Evolutionary conservation across 2,797 vertebrate species (phyloP).

Genomic region (Periparus ater): DNA sequence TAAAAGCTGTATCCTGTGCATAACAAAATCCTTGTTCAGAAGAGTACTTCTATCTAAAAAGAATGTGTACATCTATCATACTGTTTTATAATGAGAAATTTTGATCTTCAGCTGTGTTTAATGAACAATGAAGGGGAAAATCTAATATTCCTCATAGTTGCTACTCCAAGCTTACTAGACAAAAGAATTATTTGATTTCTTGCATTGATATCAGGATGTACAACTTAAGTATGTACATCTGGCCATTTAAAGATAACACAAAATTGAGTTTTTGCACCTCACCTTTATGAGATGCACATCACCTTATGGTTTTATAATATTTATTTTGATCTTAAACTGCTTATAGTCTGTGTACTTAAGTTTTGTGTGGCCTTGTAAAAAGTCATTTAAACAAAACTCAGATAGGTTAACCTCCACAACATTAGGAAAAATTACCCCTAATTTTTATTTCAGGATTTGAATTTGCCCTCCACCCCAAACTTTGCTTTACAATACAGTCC

Average conservation of each 20-base stretch:
- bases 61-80: background rate
- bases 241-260: background rate
- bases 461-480: accelerated
- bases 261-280: background rate
- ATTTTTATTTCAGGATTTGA: background rate
- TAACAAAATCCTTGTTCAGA: background rate
- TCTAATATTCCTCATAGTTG: background rate
- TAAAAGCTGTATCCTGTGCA: background rate
- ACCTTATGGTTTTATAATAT: background rate
- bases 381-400: background rate
- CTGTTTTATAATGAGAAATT: background rate
- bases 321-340: background rate
- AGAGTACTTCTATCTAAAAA: background rate
- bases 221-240: background rate
- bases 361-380: background rate
- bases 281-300: background rate
- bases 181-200: background rate
- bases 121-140: background rate
- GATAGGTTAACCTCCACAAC: background rate
- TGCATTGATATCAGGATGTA: background rate
- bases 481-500: background rate
- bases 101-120: background rate
- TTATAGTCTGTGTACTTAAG: background rate
- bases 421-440: accelerated
- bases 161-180: background rate